Conservation (phyloP, 1,140 invertebrate species). For the Ctenoplectra terminalis region DNA sequence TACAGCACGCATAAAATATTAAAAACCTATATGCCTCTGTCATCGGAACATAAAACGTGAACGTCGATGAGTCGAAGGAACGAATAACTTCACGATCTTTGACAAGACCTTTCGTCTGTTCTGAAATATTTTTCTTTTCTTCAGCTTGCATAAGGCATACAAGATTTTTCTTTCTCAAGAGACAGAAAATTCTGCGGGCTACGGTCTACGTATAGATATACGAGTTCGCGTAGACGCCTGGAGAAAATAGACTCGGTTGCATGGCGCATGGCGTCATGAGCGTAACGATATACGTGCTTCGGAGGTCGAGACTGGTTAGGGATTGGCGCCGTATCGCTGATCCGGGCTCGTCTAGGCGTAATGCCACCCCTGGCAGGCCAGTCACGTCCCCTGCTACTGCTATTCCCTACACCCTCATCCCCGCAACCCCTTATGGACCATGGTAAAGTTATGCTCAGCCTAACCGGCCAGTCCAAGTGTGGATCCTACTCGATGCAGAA, state of each 20-base stretch:
- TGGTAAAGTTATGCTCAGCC: slow-evolving; percentile 63
- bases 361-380: slow-evolving; percentile 76
- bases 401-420: slow-evolving; percentile 71
- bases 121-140: background rate
- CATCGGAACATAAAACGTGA: background rate
- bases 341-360: slow-evolving; percentile 77
- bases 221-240: slow-evolving; percentile 41
- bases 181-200: slow-evolving; percentile 42
- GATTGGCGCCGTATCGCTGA: slow-evolving; percentile 79
- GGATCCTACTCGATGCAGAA: slow-evolving; percentile 48
- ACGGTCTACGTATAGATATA: slow-evolving; percentile 16
- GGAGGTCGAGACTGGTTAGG: slow-evolving; percentile 72
- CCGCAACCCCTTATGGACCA: slow-evolving; percentile 65
- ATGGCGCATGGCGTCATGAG: slow-evolving; percentile 73
- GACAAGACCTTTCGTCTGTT: background rate
- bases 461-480: slow-evolving; percentile 54
- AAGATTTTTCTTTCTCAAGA: slow-evolving; percentile 22
- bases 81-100: background rate
- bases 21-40: too few species aligned
- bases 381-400: slow-evolving; percentile 76
- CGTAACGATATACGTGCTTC: slow-evolving; percentile 78
- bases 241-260: slow-evolving; percentile 65
- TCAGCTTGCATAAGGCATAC: background rate
- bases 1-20: too few species aligned
- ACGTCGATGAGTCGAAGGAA: background rate